Conservation (phyloP, 23 tunicate species). For the Styela clava region DNA sequence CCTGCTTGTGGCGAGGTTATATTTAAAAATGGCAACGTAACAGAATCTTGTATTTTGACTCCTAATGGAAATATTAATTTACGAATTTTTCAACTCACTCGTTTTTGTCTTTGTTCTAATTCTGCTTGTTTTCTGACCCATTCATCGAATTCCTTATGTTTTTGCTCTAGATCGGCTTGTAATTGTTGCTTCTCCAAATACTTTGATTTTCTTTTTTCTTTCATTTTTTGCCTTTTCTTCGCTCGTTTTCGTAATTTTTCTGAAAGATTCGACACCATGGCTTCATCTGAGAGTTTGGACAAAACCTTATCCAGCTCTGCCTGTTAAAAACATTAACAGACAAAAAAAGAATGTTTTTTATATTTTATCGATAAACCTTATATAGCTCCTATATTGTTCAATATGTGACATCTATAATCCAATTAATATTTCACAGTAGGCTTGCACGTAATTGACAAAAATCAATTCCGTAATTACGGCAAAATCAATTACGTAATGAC, state of each 20-base stretch:
- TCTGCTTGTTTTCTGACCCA: constrained; percentile 31
- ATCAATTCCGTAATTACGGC: no score
- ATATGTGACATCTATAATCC: no score
- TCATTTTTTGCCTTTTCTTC: constrained; percentile 18
- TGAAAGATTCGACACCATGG: constrained; percentile 26
- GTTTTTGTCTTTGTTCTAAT: constrained; percentile 30
- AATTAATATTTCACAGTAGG: no score
- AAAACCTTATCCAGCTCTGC: constrained; percentile 45
- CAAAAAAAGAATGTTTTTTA: no score
- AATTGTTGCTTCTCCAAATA: constrained; percentile 11
- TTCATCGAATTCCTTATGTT: constrained; percentile 22
- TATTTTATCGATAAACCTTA: no score
- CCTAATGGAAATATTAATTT: no score
- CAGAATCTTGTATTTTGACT: no score
- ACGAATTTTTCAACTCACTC: constrained; percentile 31
- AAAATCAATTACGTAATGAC: no score
- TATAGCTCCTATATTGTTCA: no score
- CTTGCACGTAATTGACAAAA: no score
- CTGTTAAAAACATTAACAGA: constrained; percentile 30
- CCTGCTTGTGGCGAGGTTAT: no score
- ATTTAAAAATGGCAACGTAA: no score
- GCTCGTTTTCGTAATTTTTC: constrained; percentile 29
- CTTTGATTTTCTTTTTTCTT: constrained; percentile 1
- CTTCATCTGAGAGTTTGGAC: constrained; percentile 18
- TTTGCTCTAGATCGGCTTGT: not conserved